Evolutionary conservation across 2,797 vertebrate genomes (phyloP).

Genomic region (Acanthurus leucopareius): DNA sequence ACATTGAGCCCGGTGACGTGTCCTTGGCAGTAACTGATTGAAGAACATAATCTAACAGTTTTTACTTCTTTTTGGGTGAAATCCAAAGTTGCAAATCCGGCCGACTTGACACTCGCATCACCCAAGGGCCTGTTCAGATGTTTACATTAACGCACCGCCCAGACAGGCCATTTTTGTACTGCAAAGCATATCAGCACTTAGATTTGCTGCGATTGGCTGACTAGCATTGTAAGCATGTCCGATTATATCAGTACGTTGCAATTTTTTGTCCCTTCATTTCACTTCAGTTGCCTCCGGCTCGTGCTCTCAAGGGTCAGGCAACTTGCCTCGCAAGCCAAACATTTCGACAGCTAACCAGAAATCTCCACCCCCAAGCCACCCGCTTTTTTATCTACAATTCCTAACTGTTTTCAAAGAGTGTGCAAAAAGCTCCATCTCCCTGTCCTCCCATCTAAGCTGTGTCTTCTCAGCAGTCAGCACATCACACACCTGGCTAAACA

Average conservation of each 20-base stretch:
- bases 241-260: slow-evolving; percentile 19
- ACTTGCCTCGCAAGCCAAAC: slow-evolving; percentile 34
- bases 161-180: slow-evolving; percentile 2
- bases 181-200: slow-evolving; percentile 20
- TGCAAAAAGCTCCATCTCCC: slow-evolving; percentile 48
- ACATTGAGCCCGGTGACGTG: slow-evolving; percentile 68
- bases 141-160: slow-evolving; percentile 11
- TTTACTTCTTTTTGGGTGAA: slow-evolving; percentile 22
- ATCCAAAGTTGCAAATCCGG: slow-evolving; percentile 44
- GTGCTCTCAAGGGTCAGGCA: slow-evolving; percentile 31
- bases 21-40: slow-evolving; percentile 71
- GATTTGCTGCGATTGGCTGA: slow-evolving; percentile 27
- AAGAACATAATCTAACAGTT: slow-evolving; percentile 72
- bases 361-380: neutral
- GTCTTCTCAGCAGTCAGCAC: slow-evolving; percentile 69
- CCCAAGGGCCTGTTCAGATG: slow-evolving; percentile 6
- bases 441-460: slow-evolving; percentile 41
- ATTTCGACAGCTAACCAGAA: slow-evolving; percentile 30
- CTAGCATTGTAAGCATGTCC: slow-evolving; percentile 34
- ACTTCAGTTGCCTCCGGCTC: slow-evolving; percentile 10
- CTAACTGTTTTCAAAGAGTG: slow-evolving; percentile 40
- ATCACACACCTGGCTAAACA: slow-evolving; percentile 81
- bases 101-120: slow-evolving; percentile 24
- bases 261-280: slow-evolving; percentile 29
- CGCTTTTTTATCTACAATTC: neutral